phyloP scores from a whole-genome alignment of 2,113 vertebrate species.

The Rallus limicola region DNA sequence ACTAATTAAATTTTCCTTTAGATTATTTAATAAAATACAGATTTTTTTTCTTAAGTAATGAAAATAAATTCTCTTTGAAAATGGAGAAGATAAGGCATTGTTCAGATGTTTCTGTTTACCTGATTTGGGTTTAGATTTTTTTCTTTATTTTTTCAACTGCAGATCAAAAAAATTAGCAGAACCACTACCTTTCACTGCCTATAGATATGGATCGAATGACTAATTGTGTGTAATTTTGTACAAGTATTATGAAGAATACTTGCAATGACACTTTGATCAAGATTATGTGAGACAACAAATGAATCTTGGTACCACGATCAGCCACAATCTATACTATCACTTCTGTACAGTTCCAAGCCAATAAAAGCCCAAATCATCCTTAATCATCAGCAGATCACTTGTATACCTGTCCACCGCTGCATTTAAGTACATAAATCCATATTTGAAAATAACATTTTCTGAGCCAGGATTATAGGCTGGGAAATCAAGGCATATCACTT shows the following conservation, averaged over 20 bases:
- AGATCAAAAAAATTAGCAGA: neutral
- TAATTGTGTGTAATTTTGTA: neutral
- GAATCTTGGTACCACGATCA: neutral
- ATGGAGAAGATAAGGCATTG: neutral
- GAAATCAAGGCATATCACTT: neutral
- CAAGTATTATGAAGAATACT: neutral
- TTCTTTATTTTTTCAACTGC: neutral
- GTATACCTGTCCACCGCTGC: neutral
- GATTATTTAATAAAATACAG: neutral
- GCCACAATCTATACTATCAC: neutral
- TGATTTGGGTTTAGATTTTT: neutral
- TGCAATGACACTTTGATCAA: neutral
- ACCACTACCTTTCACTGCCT: neutral
- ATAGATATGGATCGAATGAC: neutral
- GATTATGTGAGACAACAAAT: neutral
- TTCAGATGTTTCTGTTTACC: neutral
- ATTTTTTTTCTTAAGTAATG: neutral
- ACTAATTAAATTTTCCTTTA: neutral
- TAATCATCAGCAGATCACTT: neutral
- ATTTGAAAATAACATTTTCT: neutral
- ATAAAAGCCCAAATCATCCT: neutral
- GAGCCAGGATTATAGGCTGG: neutral
- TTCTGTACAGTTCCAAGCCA: neutral
- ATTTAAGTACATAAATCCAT: neutral
- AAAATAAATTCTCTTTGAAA: neutral